Evolutionary conservation across 2,888 invertebrate species (phyloP).

Genomic region (Acronicta psi): DNA sequence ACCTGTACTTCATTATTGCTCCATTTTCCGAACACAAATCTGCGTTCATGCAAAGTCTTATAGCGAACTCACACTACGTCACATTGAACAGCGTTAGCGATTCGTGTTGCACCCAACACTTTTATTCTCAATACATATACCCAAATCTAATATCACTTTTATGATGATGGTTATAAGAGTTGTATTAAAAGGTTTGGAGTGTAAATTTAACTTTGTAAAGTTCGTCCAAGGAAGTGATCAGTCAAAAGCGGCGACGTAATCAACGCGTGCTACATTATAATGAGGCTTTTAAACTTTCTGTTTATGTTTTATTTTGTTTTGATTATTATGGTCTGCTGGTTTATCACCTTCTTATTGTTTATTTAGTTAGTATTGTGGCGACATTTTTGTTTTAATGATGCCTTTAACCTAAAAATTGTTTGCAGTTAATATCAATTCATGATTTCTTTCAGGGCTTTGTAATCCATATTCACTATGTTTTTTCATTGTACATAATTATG

Average conservation of each 20-base stretch:
- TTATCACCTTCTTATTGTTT: slow-evolving; percentile 45
- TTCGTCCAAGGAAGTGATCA: slow-evolving; percentile 72
- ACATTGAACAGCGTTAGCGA: slow-evolving; percentile 40
- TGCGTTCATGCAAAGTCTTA: slow-evolving; percentile 49
- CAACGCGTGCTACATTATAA: slow-evolving; percentile 75
- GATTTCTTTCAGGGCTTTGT: no score
- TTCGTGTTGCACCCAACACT: slow-evolving; percentile 56
- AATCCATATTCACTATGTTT: no score
- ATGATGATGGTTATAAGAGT: not conserved
- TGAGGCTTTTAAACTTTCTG: slow-evolving; percentile 65
- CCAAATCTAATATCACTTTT: slow-evolving; percentile 9
- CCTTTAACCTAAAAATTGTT: not conserved
- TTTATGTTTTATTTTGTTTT: slow-evolving; percentile 57
- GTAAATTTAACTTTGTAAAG: slow-evolving; percentile 27
- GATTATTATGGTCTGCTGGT: slow-evolving; percentile 41
- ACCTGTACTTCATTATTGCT: slow-evolving; percentile 39
- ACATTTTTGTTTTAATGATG: slow-evolving; percentile 10
- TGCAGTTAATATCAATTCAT: no score
- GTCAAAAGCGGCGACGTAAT: slow-evolving; percentile 71
- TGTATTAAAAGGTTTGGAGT: not conserved
- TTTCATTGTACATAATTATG: no score
- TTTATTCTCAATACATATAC: slow-evolving; percentile 25
- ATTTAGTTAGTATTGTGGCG: slow-evolving; percentile 27
- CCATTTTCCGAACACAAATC: slow-evolving; percentile 53
- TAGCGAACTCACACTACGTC: slow-evolving; percentile 36